phyloP scores from a whole-genome alignment of 2,888 invertebrate genomes.

The Suillia variegata region DNA sequence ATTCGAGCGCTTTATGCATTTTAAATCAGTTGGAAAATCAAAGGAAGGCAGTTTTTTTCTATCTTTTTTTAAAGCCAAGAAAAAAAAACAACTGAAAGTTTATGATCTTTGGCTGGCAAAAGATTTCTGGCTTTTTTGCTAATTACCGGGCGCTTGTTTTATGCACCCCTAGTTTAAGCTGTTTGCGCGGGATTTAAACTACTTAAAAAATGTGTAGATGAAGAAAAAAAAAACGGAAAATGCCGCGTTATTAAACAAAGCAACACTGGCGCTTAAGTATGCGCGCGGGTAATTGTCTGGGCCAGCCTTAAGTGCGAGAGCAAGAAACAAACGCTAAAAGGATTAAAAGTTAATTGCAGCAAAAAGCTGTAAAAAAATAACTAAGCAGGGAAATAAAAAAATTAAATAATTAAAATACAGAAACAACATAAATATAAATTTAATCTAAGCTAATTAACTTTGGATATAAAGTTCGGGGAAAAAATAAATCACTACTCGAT shows the following conservation, averaged over 20 bases:
- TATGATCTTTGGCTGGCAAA: no score
- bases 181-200: slow-evolving; percentile 4
- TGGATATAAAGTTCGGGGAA: neutral
- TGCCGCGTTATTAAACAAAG: neutral
- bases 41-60: no score
- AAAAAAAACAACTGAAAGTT: no score
- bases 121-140: no score
- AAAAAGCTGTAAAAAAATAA: slow-evolving; percentile 9
- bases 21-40: slow-evolving; percentile 18
- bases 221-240: neutral
- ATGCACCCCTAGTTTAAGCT: no score
- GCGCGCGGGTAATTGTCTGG: neutral
- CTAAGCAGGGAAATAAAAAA: neutral
- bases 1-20: slow-evolving; percentile 35
- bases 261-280: slow-evolving; percentile 14
- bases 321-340: slow-evolving; percentile 11
- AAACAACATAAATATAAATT: neutral
- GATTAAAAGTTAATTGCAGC: slow-evolving; percentile 25
- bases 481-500: no score
- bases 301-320: neutral
- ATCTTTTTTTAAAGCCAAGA: no score
- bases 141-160: no score
- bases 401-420: neutral
- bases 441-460: neutral
- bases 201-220: no score